Evolutionary conservation across 2,888 invertebrate species (phyloP), one percentile per base, ranked within the genome.

Genomic region (Ganaspis brasiliensis): DNA sequence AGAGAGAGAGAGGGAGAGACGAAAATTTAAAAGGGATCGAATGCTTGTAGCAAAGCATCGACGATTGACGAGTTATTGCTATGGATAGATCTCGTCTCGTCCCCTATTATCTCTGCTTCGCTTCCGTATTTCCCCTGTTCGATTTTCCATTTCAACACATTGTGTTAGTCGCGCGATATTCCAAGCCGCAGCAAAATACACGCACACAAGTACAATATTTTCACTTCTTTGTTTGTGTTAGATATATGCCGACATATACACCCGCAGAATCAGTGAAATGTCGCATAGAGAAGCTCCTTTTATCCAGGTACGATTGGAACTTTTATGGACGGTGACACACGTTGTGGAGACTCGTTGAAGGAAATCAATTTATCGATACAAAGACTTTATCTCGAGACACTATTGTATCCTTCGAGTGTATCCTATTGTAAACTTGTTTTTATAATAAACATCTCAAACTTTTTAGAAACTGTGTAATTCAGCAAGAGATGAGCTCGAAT

Each of bases 261-360:
- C 8, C 67, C 45, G 24, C 67, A n/a, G 45, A 67, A 67, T 67
- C 45, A 67, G 14, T 24, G 21, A 67, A 67, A 45, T 40, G 55
- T 26, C 40, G 67, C 55, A 74, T 49, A 59, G 73, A 16, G 31
- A 73, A 73, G 57, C 73, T 49, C 24, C 35, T 52, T 67, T 56
- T 67, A 74, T 74, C 35, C 67, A 55, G n/a, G 37, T 52, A 61
- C 56, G 67, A 74, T 74, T 74, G 74, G 67, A 74, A 74, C 74
- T 74, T 74, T 67, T 74, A 67, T 74, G 56, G 56, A 56, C 56
- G 40, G 37, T 49, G 67, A 67, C 61, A 67, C 67, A 67, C 45
- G 45, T 40, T 45, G 45, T 24, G 24, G 45, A 26, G 40, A 40
- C 67, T 67, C 40, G 67, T 21, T n/a, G 45, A 40, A 45, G 45